phyloP scores from a whole-genome alignment of 2,113 vertebrate species.

The Istiophorus platypterus region DNA sequence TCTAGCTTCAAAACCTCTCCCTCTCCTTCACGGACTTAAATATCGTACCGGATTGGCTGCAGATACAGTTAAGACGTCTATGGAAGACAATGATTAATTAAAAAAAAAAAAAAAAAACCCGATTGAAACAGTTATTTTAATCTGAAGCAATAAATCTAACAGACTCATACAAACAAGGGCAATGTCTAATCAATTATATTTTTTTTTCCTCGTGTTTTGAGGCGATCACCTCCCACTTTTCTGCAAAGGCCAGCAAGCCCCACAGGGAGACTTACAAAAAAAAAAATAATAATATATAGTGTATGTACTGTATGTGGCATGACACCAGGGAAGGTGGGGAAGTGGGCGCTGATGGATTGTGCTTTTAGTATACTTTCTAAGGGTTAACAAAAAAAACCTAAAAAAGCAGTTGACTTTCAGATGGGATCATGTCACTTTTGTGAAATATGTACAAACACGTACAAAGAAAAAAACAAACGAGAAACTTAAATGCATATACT shows the following conservation, averaged over 20 bases:
- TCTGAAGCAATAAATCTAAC: conserved; percentile 82
- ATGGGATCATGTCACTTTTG: conserved; percentile 49
- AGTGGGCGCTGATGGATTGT: conserved; percentile 60
- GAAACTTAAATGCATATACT: conserved; percentile 66
- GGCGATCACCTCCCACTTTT: conserved; percentile 62
- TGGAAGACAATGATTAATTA: conserved; percentile 21
- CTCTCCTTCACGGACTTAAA: neutral
- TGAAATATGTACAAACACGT: conserved; percentile 68
- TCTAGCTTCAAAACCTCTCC: neutral
- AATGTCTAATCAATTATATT: conserved; percentile 68
- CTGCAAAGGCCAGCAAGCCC: conserved; percentile 59
- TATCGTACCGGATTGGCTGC: neutral
- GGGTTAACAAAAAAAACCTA: conserved; percentile 66
- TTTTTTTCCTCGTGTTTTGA: conserved; percentile 63
- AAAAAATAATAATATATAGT: too few species aligned
- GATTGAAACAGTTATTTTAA: conserved; percentile 80
- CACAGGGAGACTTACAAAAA: conserved; percentile 61
- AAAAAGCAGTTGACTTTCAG: conserved; percentile 53
- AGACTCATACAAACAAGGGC: conserved; percentile 79
- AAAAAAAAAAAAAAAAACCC: conserved; percentile 37
- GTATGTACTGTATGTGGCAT: conserved; percentile 35
- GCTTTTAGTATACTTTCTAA: conserved; percentile 72
- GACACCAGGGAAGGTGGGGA: conserved; percentile 44
- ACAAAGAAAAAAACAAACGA: conserved; percentile 50
- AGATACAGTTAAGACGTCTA: neutral